Base-by-base conservation (phyloP, 2,797 vertebrate genomes). In the Rhyacichthys aspro region DNA sequence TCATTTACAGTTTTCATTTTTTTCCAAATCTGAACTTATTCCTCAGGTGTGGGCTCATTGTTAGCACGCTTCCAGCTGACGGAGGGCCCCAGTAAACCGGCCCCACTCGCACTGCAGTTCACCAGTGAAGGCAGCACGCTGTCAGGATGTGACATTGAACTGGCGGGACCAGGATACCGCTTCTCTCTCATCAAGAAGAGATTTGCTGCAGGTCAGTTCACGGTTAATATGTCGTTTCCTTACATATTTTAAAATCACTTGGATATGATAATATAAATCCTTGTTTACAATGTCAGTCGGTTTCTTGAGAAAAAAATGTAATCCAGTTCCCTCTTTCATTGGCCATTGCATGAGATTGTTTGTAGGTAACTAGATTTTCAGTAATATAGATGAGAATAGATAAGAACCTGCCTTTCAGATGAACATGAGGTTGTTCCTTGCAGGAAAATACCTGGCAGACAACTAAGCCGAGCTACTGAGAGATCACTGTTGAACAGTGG, bases 141-240 rank as follows among this genome's bases (percentile, higher is more conserved):
- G 62, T 98, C 97, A 16, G 93, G 97, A 78, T 98, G 96, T 3
- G 96, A 98, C 88, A 98, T 99, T 12, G 95, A 98, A 79, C 95
- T 99, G 28, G 93, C 95, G 0, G 96, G 97, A 14, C 94, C 95
- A 7, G 96, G 97, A 0, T 99, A 99, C 82, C 94, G 97, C 70
- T 98, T 99, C 90, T 99, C 97, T 37, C 96, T 99, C 60, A 84
- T 99, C 88, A 99, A 99, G 88, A 98, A 98, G 92, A 96, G 97
- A 82, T 98, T 98, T 67, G 96, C 97, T 1, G 96, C 97, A 93
- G 97, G 97, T 99, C 65, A 70, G 92, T 79, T 15, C 1, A 11
- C 1, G 3, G 23, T 28, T 28, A 28, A 28, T 28, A 2, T 28
- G 23, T 28, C 1, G 23, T 28, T 28, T 28, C 23, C 7, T 28